Conservation (phyloP, 2,797 vertebrate species). For the Siniperca obscura region DNA sequence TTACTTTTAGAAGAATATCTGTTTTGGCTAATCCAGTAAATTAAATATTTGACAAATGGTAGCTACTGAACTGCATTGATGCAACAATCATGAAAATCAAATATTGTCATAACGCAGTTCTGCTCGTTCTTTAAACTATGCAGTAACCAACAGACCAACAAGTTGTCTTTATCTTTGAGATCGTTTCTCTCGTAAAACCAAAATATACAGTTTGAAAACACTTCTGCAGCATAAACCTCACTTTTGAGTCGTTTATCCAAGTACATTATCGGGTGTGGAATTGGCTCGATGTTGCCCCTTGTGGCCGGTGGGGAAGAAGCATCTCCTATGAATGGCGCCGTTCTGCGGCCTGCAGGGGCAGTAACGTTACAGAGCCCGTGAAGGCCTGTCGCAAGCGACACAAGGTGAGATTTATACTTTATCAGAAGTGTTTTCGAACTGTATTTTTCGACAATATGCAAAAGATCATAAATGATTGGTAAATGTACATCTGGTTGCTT, state of each 20-base stretch:
- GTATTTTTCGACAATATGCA: background rate
- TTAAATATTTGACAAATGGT: background rate
- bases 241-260: background rate
- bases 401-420: too few relatives aligned
- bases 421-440: too few relatives aligned
- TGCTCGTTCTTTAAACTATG: background rate
- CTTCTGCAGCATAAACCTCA: too few relatives aligned
- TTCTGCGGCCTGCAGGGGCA: too few relatives aligned
- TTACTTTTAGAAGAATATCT: background rate
- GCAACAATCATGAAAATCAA: background rate
- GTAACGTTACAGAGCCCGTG: too few relatives aligned
- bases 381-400: too few relatives aligned
- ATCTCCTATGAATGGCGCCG: too few relatives aligned
- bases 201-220: background rate
- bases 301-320: background rate
- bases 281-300: background rate
- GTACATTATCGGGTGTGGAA: too few relatives aligned
- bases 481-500: background rate
- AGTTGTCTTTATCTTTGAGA: background rate
- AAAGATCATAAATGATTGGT: background rate
- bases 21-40: background rate
- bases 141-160: too few relatives aligned
- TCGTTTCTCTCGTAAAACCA: background rate
- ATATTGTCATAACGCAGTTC: background rate
- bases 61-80: background rate